Conservation (phyloP, 2,797 vertebrate genomes). For the Hemibagrus guttatus region DNA sequence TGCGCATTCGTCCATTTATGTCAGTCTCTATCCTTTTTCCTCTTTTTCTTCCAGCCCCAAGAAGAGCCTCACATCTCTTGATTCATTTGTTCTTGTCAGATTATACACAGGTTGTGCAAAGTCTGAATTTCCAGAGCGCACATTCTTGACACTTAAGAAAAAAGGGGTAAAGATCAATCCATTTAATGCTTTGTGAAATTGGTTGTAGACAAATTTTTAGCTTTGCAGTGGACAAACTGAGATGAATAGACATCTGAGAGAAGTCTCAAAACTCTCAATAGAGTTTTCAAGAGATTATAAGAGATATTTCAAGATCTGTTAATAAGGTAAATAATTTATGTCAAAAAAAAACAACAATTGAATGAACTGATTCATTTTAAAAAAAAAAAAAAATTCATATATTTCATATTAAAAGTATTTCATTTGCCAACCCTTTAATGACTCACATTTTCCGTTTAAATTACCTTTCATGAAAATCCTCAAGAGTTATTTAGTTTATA, state of each 20-base stretch:
- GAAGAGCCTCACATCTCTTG: background rate
- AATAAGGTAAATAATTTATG: background rate
- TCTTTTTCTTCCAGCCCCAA: constrained; percentile 8
- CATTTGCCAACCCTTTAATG: background rate
- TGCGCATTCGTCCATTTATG: background rate
- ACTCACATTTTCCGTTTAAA: background rate
- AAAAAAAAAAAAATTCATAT: background rate
- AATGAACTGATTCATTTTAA: background rate
- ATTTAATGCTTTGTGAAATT: background rate
- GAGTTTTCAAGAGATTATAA: background rate
- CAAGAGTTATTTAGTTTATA: background rate
- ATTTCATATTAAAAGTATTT: background rate
- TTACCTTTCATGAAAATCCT: background rate
- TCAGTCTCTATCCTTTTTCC: background rate
- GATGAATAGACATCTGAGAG: background rate
- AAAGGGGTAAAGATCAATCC: background rate
- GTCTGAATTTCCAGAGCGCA: background rate
- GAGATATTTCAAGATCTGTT: background rate
- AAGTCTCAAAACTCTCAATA: background rate
- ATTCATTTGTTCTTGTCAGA: background rate
- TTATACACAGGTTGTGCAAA: background rate
- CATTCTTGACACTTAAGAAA: background rate
- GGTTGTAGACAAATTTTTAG: background rate
- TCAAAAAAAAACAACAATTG: background rate
- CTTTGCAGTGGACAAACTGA: constrained; percentile 1